These are phyloP conservation scores for Graphium colonna DNA, from an alignment of 2,888 invertebrate genomes.

Conservation along the genomic window DNA sequence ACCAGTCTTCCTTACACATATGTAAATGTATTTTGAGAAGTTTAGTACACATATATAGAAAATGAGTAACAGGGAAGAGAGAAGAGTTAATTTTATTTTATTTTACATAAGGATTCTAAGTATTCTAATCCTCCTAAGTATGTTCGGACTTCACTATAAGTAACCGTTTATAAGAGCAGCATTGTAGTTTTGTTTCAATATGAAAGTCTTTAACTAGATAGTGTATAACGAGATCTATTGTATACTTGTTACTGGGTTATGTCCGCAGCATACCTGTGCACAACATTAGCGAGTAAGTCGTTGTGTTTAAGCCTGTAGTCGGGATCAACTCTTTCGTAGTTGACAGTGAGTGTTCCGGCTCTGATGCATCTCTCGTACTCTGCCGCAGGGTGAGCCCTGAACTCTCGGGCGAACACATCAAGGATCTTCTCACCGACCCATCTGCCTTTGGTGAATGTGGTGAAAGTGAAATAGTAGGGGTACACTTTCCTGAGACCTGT, in stretches of 20 bases:
- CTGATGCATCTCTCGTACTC: slow-evolving; percentile 95
- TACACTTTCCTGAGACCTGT: slow-evolving; percentile 9
- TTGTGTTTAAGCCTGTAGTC: slow-evolving; percentile 96
- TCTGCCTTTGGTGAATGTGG: slow-evolving; percentile 96
- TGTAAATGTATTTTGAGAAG: not conserved
- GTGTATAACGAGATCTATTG: not conserved
- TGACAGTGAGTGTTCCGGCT: slow-evolving; percentile 94
- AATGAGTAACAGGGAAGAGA: slow-evolving; percentile 6
- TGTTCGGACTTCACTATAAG: slow-evolving; percentile 6
- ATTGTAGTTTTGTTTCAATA: not conserved
- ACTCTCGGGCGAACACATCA: slow-evolving; percentile 95
- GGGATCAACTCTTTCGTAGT: slow-evolving; percentile 93
- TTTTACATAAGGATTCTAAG: slow-evolving; percentile 18
- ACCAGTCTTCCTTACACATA: slow-evolving; percentile 11
- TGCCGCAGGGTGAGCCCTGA: slow-evolving; percentile 95
- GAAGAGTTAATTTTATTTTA: slow-evolving; percentile 17
- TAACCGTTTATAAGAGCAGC: not conserved
- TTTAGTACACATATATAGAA: slow-evolving; percentile 11
- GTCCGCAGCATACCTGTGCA: slow-evolving; percentile 87
- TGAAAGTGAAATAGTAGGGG: slow-evolving; percentile 95
- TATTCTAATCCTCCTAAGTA: slow-evolving; percentile 6
- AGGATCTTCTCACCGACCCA: slow-evolving; percentile 97
- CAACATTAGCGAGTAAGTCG: slow-evolving; percentile 94
- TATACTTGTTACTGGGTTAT: not conserved
- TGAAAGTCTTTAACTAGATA: not conserved